phyloP scores from a whole-genome alignment of 2,888 invertebrate species.

The Osmoderma eremita region DNA sequence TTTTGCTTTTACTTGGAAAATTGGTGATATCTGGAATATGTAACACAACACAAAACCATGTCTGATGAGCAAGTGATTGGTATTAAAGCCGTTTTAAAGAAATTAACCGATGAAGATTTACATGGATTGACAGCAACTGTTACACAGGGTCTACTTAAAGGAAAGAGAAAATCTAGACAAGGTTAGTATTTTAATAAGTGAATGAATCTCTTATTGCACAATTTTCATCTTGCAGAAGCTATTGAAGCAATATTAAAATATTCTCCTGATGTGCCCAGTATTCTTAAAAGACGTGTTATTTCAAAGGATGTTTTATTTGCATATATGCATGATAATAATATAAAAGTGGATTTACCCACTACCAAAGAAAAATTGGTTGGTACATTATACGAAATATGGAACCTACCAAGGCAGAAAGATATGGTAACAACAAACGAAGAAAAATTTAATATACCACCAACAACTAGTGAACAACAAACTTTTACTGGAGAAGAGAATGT shows the following conservation, averaged over 20 bases:
- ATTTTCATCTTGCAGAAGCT: conserved; percentile 63
- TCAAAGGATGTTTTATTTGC: conserved; percentile 67
- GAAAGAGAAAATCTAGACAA: conserved; percentile 51
- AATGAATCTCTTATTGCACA: conserved; percentile 9
- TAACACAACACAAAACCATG: conserved; percentile 12
- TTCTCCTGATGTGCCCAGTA: conserved; percentile 62
- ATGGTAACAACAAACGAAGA: background rate
- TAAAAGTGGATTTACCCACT: conserved; percentile 63
- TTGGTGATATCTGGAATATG: too few relatives aligned
- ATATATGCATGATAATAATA: conserved; percentile 65
- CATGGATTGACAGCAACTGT: conserved; percentile 55
- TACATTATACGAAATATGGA: conserved; percentile 64
- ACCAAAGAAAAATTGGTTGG: conserved; percentile 67
- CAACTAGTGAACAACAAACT: conserved; percentile 11
- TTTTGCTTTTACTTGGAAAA: too few relatives aligned
- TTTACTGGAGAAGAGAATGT: conserved; percentile 50
- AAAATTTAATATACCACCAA: background rate
- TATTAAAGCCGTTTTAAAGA: conserved; percentile 45
- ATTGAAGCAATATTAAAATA: conserved; percentile 66
- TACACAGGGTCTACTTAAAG: conserved; percentile 58
- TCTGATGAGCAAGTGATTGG: conserved; percentile 41
- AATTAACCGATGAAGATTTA: conserved; percentile 54
- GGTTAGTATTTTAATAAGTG: conserved; percentile 49
- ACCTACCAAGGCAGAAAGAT: conserved; percentile 20
- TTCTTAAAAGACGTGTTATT: conserved; percentile 66